Evolutionary conservation across 2,797 vertebrate species (phyloP).

Genomic region (Aldrovandia affinis): DNA sequence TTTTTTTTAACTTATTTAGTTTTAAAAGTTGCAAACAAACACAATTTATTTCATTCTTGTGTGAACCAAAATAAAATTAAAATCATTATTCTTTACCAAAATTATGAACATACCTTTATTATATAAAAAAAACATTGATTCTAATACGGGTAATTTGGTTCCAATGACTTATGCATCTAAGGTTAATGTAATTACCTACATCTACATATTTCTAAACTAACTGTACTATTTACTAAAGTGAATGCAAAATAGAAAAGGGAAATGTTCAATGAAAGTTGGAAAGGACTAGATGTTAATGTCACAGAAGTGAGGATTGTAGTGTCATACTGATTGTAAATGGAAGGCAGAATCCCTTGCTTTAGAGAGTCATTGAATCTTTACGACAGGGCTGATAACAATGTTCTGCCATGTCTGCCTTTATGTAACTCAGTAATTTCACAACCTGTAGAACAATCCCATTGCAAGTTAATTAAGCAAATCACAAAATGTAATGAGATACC

Average conservation of each 20-base stretch:
- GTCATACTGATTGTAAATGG: not conserved
- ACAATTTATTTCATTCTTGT: too few species aligned
- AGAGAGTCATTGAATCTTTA: not conserved
- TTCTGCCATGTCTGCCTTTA: not conserved
- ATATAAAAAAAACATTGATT: too few species aligned
- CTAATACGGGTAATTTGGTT: too few species aligned
- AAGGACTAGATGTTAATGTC: not conserved
- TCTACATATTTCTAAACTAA: not conserved
- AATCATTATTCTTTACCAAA: too few species aligned
- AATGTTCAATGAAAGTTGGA: not conserved
- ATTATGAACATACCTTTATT: too few species aligned
- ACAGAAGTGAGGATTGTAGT: not conserved
- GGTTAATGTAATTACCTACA: not conserved
- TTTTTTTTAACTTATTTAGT: too few species aligned
- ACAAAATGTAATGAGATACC: slow-evolving; percentile 30
- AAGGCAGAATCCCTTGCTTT: not conserved
- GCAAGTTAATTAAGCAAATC: slow-evolving; percentile 20
- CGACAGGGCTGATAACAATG: not conserved
- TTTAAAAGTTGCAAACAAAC: too few species aligned
- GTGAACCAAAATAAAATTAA: too few species aligned
- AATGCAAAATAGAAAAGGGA: not conserved
- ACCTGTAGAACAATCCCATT: not conserved
- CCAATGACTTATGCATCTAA: too few species aligned
- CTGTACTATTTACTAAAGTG: not conserved
- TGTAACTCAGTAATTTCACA: not conserved